Conservation (phyloP, 2,113 vertebrate species). For the Dicentrarchus labrax region DNA sequence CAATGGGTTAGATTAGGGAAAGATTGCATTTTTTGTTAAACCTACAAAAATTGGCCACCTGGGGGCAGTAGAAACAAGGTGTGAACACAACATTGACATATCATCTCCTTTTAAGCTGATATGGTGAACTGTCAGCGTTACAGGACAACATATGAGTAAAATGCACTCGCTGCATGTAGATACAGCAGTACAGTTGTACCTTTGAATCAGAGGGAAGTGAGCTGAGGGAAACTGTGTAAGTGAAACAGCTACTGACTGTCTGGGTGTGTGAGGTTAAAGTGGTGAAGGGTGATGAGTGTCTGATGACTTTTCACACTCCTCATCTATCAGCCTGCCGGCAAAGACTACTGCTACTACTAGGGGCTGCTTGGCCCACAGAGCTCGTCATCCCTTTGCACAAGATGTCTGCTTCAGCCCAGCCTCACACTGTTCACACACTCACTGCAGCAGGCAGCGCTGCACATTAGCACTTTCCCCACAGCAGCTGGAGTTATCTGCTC, state of each 20-base stretch:
- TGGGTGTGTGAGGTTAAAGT: slow-evolving; percentile 14
- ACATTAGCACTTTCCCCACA: slow-evolving; percentile 15
- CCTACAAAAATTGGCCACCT: too few species aligned
- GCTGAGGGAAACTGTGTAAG: background rate
- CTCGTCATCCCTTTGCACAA: background rate
- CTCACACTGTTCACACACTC: slow-evolving; percentile 1
- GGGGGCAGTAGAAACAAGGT: too few species aligned
- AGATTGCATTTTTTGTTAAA: too few species aligned
- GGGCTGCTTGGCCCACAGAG: slow-evolving; percentile 4
- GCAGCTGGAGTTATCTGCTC: slow-evolving; percentile 29
- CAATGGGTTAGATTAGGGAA: too few species aligned
- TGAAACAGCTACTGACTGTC: background rate
- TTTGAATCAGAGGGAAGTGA: background rate
- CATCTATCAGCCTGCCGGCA: background rate
- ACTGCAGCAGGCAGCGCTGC: background rate
- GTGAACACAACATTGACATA: too few species aligned
- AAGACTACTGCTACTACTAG: background rate
- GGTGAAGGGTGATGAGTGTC: slow-evolving; percentile 19
- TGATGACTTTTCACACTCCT: slow-evolving; percentile 26
- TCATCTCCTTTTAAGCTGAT: too few species aligned
- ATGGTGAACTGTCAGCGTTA: too few species aligned
- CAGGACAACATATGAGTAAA: too few species aligned
- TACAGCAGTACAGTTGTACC: background rate
- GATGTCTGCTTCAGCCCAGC: background rate
- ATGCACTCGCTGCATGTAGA: background rate